Base-by-base conservation (phyloP, 1,140 invertebrate species). In the Drosophila chauvacae region DNA sequence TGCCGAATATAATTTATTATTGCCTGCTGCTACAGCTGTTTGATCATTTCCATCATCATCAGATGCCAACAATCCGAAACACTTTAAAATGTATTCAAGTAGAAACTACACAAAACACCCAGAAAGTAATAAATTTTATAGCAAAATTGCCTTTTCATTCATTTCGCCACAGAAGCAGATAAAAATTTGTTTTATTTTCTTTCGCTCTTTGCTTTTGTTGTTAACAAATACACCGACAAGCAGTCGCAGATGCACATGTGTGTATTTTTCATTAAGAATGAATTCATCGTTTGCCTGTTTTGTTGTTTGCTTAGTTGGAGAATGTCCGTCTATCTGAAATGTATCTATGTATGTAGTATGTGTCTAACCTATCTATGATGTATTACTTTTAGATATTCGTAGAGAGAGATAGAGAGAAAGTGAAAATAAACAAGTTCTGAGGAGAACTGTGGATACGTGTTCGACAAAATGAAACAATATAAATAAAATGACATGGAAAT, bases 191-290 rank as follows among this genome's bases (percentile, higher is more conserved):
- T 48, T 66, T 37, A 37, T 60, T 20, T 33, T 30, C 20, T 20
- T 33, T 30, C 20, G 28, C 35, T 62, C 18, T 48, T 48, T 42
- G 48, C 37, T 75, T 39, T 74, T 76, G 53, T 74, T 71, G 53
- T 74, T 74, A 48, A 47, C 53, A 45, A 75, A 74, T 63, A 76
- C 71, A 58, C 9, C n/a, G 16, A 51, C 26, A 30, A 23, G 26
- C 18, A 50, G 44, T 16, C 65, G 44, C 42, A 45, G 18, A 56
- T 65, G 47, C 39, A 65, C 35, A 35, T 35, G 33, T 42, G 35
- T 58, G 42, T 64, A 77, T 64, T 81, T 76, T 86, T 85, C 69
- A 80, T 88, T 90, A 88, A 88, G 85, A 88, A 88, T 85, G 77
- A 88, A 90, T 86, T 65, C 55, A 81, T 81, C 63, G 51, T 50